These are phyloP conservation scores for Microcebus tavaratra DNA, from an alignment of 2,113 vertebrate species.

Conservation along the genomic window DNA sequence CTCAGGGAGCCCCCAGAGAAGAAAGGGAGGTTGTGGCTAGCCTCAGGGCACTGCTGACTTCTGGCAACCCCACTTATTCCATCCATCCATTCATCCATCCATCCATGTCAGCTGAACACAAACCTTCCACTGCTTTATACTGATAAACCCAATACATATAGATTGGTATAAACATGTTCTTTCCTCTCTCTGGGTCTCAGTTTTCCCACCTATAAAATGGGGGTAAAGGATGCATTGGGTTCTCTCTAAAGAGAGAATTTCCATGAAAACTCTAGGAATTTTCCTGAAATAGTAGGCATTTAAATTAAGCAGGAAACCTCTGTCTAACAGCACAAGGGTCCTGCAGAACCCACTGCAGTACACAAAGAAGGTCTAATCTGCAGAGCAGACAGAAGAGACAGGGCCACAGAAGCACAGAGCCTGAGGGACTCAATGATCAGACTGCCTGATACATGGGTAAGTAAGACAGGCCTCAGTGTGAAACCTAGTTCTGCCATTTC, in stretches of 20 bases:
- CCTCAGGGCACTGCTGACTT: not conserved
- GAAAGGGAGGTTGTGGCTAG: not conserved
- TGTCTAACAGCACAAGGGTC: not conserved
- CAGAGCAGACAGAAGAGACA: not conserved
- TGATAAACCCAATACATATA: not conserved
- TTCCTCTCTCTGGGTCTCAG: not conserved
- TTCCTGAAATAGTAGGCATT: not conserved
- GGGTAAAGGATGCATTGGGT: not conserved
- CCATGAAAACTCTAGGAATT: not conserved
- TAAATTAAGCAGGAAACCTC: not conserved
- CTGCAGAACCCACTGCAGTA: not conserved
- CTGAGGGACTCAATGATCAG: not conserved
- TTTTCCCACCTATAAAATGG: not conserved
- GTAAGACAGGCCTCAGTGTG: not conserved
- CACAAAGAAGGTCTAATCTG: not conserved
- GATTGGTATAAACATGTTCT: not conserved
- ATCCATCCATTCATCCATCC: no score
- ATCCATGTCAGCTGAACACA: not conserved
- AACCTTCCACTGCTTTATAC: not conserved
- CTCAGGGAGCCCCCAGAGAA: not conserved
- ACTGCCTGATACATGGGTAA: not conserved
- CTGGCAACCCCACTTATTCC: not conserved
- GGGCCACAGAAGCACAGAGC: not conserved
- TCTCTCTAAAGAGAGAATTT: slow-evolving; percentile 8
- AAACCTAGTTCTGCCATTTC: not conserved